Percentiles rank a stretch among this genome's conserved stretches.
Conservation (phyloP, 1,140 invertebrate species). For the Lordiphosa stackelbergi region DNA sequence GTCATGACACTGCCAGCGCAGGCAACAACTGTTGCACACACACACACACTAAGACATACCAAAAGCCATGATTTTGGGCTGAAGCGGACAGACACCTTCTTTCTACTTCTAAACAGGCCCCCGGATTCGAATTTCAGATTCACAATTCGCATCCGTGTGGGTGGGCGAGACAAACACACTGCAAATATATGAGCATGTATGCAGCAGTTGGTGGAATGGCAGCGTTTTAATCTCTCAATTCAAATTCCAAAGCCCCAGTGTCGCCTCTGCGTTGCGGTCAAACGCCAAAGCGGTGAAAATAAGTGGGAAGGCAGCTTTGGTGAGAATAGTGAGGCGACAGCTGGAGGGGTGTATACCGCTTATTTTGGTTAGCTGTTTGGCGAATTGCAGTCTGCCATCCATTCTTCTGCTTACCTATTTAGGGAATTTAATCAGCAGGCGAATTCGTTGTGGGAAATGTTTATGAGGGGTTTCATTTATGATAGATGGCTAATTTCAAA, state of each 20-base stretch:
- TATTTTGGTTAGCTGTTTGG: slow-evolving; percentile 5
- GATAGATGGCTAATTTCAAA: too few species aligned
- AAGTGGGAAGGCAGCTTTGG: slow-evolving; percentile 17
- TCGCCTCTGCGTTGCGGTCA: slow-evolving; percentile 29
- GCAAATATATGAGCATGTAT: slow-evolving; percentile 15
- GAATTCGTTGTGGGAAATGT: too few species aligned
- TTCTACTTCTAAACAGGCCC: slow-evolving; percentile 25
- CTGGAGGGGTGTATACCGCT: not conserved
- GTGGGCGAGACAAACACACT: slow-evolving; percentile 23
- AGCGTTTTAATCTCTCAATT: slow-evolving; percentile 69
- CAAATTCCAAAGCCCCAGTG: slow-evolving; percentile 42
- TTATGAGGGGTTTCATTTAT: too few species aligned
- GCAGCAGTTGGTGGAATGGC: slow-evolving; percentile 12
- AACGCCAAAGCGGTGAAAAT: slow-evolving; percentile 33
- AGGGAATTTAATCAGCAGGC: too few species aligned
- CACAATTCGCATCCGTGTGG: slow-evolving; percentile 27
- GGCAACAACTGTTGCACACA: slow-evolving; percentile 47
- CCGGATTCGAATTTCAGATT: slow-evolving; percentile 30
- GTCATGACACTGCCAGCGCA: slow-evolving; percentile 45
- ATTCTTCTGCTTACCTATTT: too few species aligned
- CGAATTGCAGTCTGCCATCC: too few species aligned
- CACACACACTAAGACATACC: slow-evolving; percentile 3
- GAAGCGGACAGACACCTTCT: slow-evolving; percentile 5
- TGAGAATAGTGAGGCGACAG: not conserved
- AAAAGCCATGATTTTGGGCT: slow-evolving; percentile 1